phyloP scores from a whole-genome alignment of 2,113 vertebrate species.

The Siniperca knerii region DNA sequence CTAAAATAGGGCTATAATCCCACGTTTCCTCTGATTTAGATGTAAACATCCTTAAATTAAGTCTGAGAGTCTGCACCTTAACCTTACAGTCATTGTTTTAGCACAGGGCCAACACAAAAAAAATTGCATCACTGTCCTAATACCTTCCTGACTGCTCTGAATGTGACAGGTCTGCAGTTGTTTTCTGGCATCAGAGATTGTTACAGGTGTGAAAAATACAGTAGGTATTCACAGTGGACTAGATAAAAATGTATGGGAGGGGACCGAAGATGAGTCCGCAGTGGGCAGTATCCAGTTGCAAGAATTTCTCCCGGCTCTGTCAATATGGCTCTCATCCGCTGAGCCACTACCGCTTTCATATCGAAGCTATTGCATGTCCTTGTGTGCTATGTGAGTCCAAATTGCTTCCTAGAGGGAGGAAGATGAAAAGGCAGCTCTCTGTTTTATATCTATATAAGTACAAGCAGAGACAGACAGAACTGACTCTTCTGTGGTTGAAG shows the following conservation, averaged over 20 bases:
- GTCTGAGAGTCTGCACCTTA: not conserved
- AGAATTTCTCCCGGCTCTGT: constrained; percentile 53
- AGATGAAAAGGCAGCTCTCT: constrained; percentile 68
- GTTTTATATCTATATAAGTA: constrained; percentile 71
- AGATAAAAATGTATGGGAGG: constrained; percentile 51
- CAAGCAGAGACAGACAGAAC: constrained; percentile 51
- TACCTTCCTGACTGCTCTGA: not conserved
- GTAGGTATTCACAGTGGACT: constrained; percentile 10
- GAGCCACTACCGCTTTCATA: constrained; percentile 52
- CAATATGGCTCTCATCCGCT: constrained; percentile 46
- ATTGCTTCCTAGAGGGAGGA: constrained; percentile 71
- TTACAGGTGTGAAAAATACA: constrained; percentile 38
- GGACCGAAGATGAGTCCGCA: constrained; percentile 39
- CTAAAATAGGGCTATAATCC: not conserved
- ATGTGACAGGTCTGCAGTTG: constrained; percentile 27
- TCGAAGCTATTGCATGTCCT: constrained; percentile 51
- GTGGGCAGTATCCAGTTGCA: constrained; percentile 55
- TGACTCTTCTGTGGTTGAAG: constrained; percentile 44
- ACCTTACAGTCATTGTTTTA: constrained; percentile 2
- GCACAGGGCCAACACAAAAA: not conserved
- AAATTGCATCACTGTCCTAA: not conserved
- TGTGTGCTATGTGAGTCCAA: constrained; percentile 59
- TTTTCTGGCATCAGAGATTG: constrained; percentile 34
- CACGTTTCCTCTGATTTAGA: not conserved
- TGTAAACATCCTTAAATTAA: constrained; percentile 35